Conservation (phyloP, 2,113 vertebrate genomes). For the Lepus americanus region DNA sequence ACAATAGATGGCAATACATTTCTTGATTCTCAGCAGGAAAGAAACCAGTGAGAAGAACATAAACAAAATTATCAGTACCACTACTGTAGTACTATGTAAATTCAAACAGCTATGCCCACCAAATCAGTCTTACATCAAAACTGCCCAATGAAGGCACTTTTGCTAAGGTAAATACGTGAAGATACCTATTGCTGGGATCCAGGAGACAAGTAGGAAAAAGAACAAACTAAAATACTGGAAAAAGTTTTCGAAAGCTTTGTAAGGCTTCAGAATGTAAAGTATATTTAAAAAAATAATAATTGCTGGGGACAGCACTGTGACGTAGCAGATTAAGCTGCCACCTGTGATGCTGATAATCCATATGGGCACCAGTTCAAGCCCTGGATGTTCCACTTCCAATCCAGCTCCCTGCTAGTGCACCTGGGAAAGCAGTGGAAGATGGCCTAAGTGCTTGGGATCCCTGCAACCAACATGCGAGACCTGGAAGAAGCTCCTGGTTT, state of each 20-base stretch:
- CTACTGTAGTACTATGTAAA: neutral
- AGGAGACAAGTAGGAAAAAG: neutral
- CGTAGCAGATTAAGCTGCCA: too few relatives aligned
- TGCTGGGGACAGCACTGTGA: too few relatives aligned
- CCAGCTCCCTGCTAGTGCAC: too few relatives aligned
- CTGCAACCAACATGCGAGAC: too few relatives aligned
- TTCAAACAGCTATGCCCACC: neutral
- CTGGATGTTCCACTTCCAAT: too few relatives aligned
- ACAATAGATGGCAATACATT: neutral
- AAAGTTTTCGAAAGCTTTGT: neutral
- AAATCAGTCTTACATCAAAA: neutral
- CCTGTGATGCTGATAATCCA: too few relatives aligned
- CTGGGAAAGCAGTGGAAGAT: too few relatives aligned
- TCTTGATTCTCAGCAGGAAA: constrained; percentile 9
- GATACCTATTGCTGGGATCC: neutral
- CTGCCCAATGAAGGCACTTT: neutral
- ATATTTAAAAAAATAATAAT: neutral
- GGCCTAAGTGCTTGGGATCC: too few relatives aligned
- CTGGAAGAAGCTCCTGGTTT: too few relatives aligned
- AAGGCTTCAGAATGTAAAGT: neutral
- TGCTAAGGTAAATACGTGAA: neutral
- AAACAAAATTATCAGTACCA: neutral
- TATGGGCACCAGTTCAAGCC: too few relatives aligned
- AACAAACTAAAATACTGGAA: neutral
- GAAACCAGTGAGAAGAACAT: neutral